phyloP scores from a whole-genome alignment of 2,797 vertebrate species.

The Acanthopagrus latus region DNA sequence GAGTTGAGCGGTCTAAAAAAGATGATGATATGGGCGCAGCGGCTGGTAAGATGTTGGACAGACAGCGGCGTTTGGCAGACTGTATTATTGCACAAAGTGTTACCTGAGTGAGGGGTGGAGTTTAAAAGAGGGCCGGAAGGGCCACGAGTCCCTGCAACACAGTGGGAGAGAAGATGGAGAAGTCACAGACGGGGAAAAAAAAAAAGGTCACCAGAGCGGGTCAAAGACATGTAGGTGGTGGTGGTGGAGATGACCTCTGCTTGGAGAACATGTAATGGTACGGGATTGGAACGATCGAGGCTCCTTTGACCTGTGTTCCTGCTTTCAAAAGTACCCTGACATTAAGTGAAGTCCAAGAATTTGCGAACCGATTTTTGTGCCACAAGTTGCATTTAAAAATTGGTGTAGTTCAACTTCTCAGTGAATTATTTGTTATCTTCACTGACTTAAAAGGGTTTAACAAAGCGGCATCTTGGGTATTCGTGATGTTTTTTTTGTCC shows the following conservation, averaged over 20 bases:
- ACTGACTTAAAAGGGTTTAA: too few relatives aligned
- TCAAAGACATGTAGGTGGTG: conserved; percentile 1
- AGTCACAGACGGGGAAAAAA: conserved; percentile 68
- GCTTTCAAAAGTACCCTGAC: too few relatives aligned
- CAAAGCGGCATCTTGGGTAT: too few relatives aligned
- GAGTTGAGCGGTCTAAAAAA: conserved; percentile 31
- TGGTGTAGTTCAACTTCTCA: too few relatives aligned
- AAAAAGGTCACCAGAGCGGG: conserved; percentile 33
- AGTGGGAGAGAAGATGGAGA: conserved; percentile 78
- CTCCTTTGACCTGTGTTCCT: too few relatives aligned
- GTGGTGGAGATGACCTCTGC: neutral
- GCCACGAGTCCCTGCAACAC: conserved; percentile 91
- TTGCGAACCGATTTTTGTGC: too few relatives aligned
- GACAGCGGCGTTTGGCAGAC: conserved; percentile 53
- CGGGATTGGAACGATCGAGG: too few relatives aligned
- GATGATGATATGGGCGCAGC: conserved; percentile 36
- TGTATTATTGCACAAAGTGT: conserved; percentile 64
- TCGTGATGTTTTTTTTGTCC: too few relatives aligned
- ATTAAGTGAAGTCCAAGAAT: too few relatives aligned
- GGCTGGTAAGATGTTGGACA: conserved; percentile 53
- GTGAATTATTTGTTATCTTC: too few relatives aligned
- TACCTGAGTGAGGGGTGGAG: conserved; percentile 95
- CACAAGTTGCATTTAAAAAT: too few relatives aligned
- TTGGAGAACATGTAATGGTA: neutral
- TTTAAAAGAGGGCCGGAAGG: conserved; percentile 90